phyloP scores from a whole-genome alignment of 2,888 invertebrate genomes.

The Osmoderma eremita region DNA sequence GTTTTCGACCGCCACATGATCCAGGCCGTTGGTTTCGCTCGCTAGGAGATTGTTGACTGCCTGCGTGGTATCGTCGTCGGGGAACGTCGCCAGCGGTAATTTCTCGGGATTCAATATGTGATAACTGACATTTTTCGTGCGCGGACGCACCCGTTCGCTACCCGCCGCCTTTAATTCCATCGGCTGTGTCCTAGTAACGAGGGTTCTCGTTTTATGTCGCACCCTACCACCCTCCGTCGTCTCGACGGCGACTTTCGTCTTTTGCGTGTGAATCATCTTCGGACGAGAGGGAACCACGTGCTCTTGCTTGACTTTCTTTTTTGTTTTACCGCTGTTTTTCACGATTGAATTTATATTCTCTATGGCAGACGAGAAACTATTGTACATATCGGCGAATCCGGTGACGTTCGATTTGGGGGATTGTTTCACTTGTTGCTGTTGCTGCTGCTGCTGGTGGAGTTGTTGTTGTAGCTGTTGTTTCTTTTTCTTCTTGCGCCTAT shows the following conservation, averaged over 20 bases:
- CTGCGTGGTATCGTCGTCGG: conserved; percentile 56
- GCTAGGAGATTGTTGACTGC: conserved; percentile 54
- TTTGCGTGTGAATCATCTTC: conserved; percentile 83
- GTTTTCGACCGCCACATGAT: conserved; percentile 48
- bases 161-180: conserved; percentile 64
- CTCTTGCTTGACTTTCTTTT: conserved; percentile 58
- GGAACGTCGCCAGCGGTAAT: conserved; percentile 67
- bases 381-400: conserved; percentile 60
- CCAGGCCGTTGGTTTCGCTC: conserved; percentile 53
- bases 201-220: conserved; percentile 68
- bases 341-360: conserved; percentile 64
- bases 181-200: conserved; percentile 67
- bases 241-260: conserved; percentile 65
- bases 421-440: conserved; percentile 17
- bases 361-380: conserved; percentile 64
- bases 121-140: conserved; percentile 74
- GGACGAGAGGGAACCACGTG: conserved; percentile 68
- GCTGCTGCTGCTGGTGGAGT: conserved; percentile 54
- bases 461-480: conserved; percentile 55
- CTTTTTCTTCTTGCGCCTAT: conserved; percentile 53
- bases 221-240: conserved; percentile 66
- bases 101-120: conserved; percentile 68
- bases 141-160: conserved; percentile 67
- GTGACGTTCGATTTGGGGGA: conserved; percentile 51
- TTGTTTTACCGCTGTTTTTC: conserved; percentile 50